These are phyloP conservation scores for Eristalinus sepulchralis DNA, from an alignment of 2,888 invertebrate species.

Conservation along the genomic window DNA sequence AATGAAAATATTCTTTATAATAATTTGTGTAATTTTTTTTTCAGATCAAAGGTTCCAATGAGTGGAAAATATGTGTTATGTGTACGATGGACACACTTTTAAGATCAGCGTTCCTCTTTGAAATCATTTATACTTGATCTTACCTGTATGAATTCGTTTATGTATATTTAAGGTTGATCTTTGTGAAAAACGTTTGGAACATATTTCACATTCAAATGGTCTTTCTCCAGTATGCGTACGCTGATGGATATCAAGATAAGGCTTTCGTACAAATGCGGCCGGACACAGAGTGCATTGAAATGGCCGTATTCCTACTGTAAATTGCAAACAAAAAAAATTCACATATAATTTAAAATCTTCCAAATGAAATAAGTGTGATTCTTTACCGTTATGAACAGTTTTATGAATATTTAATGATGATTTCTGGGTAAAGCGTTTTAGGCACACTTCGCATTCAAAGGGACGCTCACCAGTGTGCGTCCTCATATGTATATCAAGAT, in stretches of 20 bases:
- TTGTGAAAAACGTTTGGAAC: slow-evolving; percentile 89
- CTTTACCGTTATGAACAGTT: slow-evolving; percentile 74
- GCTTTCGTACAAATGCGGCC: slow-evolving; percentile 84
- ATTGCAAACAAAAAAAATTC: slow-evolving; percentile 4
- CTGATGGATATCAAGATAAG: slow-evolving; percentile 85
- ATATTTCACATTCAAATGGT: slow-evolving; percentile 75
- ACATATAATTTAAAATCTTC: background rate
- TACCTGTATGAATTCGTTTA: slow-evolving; percentile 89
- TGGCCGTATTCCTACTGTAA: slow-evolving; percentile 78
- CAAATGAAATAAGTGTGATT: background rate
- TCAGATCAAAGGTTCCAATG: background rate
- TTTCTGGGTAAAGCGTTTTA: slow-evolving; percentile 91
- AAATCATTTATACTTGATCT: slow-evolving; percentile 15
- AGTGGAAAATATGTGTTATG: too few relatives aligned
- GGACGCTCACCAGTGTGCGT: slow-evolving; percentile 83
- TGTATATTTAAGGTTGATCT: slow-evolving; percentile 91
- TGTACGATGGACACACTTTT: too few relatives aligned
- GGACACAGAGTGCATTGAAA: slow-evolving; percentile 83
- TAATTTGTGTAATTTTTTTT: background rate
- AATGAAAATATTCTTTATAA: background rate
- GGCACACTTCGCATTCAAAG: slow-evolving; percentile 88
- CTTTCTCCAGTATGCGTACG: slow-evolving; percentile 78
- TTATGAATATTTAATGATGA: slow-evolving; percentile 88
- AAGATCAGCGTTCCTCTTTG: too few relatives aligned
- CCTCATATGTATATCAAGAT: slow-evolving; percentile 85